Evolutionary conservation across 2,113 vertebrate species (phyloP).

Genomic region (Scytalopus superciliaris): DNA sequence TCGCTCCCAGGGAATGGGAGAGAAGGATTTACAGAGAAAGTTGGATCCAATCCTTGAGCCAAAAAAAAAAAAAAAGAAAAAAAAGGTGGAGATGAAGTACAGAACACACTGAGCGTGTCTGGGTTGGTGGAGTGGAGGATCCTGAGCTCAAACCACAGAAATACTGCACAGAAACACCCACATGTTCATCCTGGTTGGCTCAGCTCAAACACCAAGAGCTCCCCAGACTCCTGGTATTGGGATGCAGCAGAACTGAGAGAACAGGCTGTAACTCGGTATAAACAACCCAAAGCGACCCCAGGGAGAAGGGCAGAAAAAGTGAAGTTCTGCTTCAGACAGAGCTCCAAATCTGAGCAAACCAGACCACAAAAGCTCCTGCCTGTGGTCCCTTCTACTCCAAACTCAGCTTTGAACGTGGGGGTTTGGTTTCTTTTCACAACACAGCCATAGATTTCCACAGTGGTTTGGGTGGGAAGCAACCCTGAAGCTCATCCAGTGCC

Average conservation of each 20-base stretch:
- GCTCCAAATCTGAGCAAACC: not conserved
- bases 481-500: not conserved
- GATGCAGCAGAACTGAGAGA: not conserved
- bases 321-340: not conserved
- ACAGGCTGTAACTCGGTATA: not conserved
- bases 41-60: not conserved
- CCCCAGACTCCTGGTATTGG: not conserved
- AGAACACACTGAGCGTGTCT: not conserved
- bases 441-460: not conserved
- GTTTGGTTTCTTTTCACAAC: not conserved
- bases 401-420: not conserved
- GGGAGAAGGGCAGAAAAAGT: not conserved
- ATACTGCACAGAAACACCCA: not conserved
- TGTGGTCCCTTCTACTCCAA: not conserved
- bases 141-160: not conserved
- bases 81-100: not conserved
- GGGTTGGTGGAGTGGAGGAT: not conserved
- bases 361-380: not conserved
- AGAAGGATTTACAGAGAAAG: not conserved
- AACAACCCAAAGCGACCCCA: not conserved
- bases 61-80: not conserved
- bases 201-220: not conserved
- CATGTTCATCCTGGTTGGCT: not conserved
- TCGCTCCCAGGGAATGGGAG: not conserved
- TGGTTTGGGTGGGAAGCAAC: not conserved